Base-by-base conservation (phyloP, 2,888 invertebrate species). In the Minunthozetes semirufus region DNA sequence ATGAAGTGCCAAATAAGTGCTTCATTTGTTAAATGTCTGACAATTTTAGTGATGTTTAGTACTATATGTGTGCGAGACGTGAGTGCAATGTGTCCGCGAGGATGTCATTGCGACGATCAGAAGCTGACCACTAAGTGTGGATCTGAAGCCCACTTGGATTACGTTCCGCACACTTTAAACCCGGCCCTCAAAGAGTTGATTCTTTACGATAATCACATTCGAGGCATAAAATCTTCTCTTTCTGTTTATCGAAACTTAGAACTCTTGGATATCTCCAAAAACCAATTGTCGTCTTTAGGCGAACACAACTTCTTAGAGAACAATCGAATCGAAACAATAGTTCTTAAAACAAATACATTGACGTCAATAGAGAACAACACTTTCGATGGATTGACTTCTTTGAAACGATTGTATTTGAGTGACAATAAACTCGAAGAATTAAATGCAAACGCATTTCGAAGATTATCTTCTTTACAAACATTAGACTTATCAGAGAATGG, bases 111-210 rank as follows among this genome's bases (percentile, higher is more conserved):
- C 86, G 88, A 90, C 85, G 92, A 93, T 82, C 88, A 89, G 74
- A 92, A 90, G 13, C 87, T 90, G 78, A 88, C 88, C 76, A 89
- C 90, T 46, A 87, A 88, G 78, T 93, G 93, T 83, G 88, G 89
- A 79, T 88, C 88, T 79, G 88, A 88, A 81, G 91, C 91, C 73
- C 88, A 88, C 77, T 87, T 93, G 79, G 91, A 91, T 82, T 89
- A 91, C 80, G 90, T 93, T 73, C 93, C 93, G 77, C 92, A 93
- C 80, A 92, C 93, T 82, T 86, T 93, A 79, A 93, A 93, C 83
- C 94, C 94, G 53, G 80, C 81, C 42, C 79, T 84, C 72, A 80
- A 81, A 73, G 80, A 80, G 83, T 89, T 94, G 81, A 90, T 91
- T 82, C 87, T 94, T 75, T 89, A 90, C 17, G 87, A 89, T 82